Percentiles rank a stretch among this genome's conserved stretches.
phyloP scores from a whole-genome alignment of 2,888 invertebrate species.

The Scaptomyza caliginosa region DNA sequence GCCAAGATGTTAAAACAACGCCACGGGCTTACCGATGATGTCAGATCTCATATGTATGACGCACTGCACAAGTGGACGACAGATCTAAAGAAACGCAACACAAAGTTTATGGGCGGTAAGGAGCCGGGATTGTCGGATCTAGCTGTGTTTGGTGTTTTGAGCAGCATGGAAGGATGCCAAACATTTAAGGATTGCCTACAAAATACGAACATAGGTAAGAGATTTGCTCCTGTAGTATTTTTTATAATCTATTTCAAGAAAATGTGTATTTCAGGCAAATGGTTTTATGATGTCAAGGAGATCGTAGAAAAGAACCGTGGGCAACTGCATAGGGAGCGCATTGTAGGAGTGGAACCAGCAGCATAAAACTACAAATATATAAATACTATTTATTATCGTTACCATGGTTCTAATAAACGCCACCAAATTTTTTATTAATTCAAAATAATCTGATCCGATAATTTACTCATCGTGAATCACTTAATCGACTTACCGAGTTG shows the following conservation, averaged over 20 bases:
- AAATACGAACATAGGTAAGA: slow-evolving; percentile 88
- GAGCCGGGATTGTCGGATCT: slow-evolving; percentile 96
- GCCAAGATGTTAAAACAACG: slow-evolving; percentile 94
- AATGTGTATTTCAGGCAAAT: slow-evolving; percentile 71
- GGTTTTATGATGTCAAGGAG: slow-evolving; percentile 91
- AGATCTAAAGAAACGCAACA: slow-evolving; percentile 88
- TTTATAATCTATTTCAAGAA: not conserved
- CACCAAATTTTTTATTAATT: slow-evolving; percentile 1
- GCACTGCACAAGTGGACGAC: slow-evolving; percentile 92
- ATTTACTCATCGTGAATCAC: not conserved
- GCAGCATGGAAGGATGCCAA: slow-evolving; percentile 95
- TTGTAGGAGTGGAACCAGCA: slow-evolving; percentile 63
- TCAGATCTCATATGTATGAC: slow-evolving; percentile 94
- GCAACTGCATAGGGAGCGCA: slow-evolving; percentile 73
- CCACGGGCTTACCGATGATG: slow-evolving; percentile 93
- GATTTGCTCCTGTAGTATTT: not conserved
- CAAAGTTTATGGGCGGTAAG: slow-evolving; percentile 93
- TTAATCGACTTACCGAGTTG: not conserved
- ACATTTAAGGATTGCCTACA: slow-evolving; percentile 93
- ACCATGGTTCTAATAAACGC: slow-evolving; percentile 36
- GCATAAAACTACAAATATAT: slow-evolving; percentile 29
- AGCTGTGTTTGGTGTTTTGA: slow-evolving; percentile 94
- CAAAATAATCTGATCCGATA: not conserved
- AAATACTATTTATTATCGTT: slow-evolving; percentile 28
- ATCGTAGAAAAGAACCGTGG: slow-evolving; percentile 80